Base-by-base conservation (phyloP, 2,888 invertebrate genomes). In the Ypsolopha scabrella region DNA sequence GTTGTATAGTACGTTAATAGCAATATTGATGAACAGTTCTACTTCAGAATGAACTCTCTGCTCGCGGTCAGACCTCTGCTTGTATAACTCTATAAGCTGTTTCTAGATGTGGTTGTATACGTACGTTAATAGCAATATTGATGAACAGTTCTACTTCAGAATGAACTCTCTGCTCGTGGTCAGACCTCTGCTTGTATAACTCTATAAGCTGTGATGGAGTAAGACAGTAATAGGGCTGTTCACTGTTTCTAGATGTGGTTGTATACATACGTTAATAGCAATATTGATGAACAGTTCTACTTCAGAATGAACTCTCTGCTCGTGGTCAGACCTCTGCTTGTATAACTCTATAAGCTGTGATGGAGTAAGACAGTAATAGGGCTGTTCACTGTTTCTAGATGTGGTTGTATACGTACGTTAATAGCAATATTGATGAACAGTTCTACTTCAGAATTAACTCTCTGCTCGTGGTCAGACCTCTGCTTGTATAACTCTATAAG, bases 371-470 rank as follows among this genome's bases (percentile, higher is more conserved):
- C n/a, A n/a, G n/a, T n/a, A n/a, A n/a, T n/a, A n/a, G n/a, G n/a
- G n/a, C n/a, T n/a, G n/a, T n/a, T n/a, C n/a, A n/a, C n/a, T n/a
- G n/a, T n/a, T n/a, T n/a, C n/a, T n/a, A n/a, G n/a, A n/a, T n/a
- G n/a, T n/a, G n/a, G n/a, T n/a, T n/a, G n/a, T n/a, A n/a, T n/a
- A n/a, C 63, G n/a, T 58, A 83, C 85, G 57, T 71, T 72, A 39
- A 80, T 78, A 34, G 55, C 47, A 39, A 78, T 73, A 51, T 65
- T 69, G 38, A 65, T 63, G 10, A 80, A 60, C 35, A 75, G 55
- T 51, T 80, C 80, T n/a, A 81, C 62, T 63, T 83, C 82, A 0
- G 64, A 53, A 48, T 83, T 85, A 7, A 78, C 72, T 41, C 80
- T 62, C 34, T 75, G 66, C 55, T 85, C 83, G 34, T 70, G 62